These are phyloP conservation scores for Ellobium chinense DNA, from an alignment of 2,888 invertebrate species.

Conservation along the genomic window DNA sequence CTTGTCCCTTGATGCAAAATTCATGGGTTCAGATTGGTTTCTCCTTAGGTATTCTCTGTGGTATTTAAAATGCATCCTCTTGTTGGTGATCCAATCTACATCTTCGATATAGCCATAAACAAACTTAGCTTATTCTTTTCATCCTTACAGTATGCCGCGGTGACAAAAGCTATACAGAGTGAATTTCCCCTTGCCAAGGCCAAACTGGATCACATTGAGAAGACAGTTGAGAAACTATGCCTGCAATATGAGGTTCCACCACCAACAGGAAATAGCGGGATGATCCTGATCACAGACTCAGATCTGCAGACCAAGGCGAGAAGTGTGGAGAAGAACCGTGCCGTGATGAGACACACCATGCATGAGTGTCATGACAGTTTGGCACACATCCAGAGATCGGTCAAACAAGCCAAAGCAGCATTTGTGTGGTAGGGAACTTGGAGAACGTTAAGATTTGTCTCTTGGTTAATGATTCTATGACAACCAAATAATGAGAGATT, in stretches of 20 bases:
- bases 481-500: no score
- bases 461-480: no score
- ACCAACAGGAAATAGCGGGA: slow-evolving; percentile 19
- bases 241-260: slow-evolving; percentile 49
- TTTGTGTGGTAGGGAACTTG: slow-evolving; percentile 65
- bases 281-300: slow-evolving; percentile 34
- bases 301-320: slow-evolving; percentile 38
- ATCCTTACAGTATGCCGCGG: slow-evolving; percentile 66
- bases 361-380: slow-evolving; percentile 53
- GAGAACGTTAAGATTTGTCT: no score
- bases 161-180: slow-evolving; percentile 57
- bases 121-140: no score
- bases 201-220: slow-evolving; percentile 56
- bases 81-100: no score
- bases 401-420: slow-evolving; percentile 61
- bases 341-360: slow-evolving; percentile 57
- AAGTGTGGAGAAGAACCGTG: slow-evolving; percentile 58
- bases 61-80: no score
- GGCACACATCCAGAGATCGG: slow-evolving; percentile 53
- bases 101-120: no score
- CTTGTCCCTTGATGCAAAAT: no score
- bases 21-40: no score
- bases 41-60: no score
- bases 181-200: slow-evolving; percentile 59
- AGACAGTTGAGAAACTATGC: slow-evolving; percentile 54